Conservation (phyloP, 1,140 invertebrate genomes). For the Andricus grossulariae region DNA sequence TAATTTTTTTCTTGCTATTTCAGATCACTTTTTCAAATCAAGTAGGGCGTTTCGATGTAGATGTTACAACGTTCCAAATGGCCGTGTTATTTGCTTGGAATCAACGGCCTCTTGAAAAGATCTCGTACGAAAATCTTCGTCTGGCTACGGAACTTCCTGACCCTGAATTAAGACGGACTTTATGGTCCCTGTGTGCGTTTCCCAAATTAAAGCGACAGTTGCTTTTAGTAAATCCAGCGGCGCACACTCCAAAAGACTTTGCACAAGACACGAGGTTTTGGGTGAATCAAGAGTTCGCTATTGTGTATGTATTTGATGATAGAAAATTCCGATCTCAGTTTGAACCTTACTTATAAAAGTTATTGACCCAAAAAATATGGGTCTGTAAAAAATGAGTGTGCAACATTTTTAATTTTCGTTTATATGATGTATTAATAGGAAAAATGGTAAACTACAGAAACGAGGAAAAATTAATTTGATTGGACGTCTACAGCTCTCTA, state of each 20-base stretch:
- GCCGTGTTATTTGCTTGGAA: conserved; percentile 99
- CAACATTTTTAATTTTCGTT: conserved; percentile 27
- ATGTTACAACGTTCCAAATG: conserved; percentile 99
- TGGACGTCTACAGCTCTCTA: conserved; percentile 94
- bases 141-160: conserved; percentile 98
- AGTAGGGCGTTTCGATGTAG: conserved; percentile 96
- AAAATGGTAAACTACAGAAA: conserved; percentile 96
- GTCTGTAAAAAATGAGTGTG: too few relatives aligned
- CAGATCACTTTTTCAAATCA: conserved; percentile 96
- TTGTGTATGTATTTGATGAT: conserved; percentile 78
- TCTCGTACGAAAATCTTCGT: conserved; percentile 96
- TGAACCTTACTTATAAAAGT: too few relatives aligned
- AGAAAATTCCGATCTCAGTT: background rate
- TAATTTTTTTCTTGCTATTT: conserved; percentile 50
- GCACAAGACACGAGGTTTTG: conserved; percentile 94
- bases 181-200: conserved; percentile 98
- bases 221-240: conserved; percentile 86
- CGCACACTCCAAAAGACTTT: conserved; percentile 94
- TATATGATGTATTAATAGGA: conserved; percentile 75
- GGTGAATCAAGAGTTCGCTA: conserved; percentile 97
- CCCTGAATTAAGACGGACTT: conserved; percentile 94
- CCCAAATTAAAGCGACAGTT: conserved; percentile 97
- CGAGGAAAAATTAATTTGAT: conserved; percentile 96
- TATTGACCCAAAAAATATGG: too few relatives aligned
- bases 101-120: conserved; percentile 92